Base-by-base conservation (phyloP, 2,888 invertebrate species). In the Hydroisotoma schaefferi region DNA sequence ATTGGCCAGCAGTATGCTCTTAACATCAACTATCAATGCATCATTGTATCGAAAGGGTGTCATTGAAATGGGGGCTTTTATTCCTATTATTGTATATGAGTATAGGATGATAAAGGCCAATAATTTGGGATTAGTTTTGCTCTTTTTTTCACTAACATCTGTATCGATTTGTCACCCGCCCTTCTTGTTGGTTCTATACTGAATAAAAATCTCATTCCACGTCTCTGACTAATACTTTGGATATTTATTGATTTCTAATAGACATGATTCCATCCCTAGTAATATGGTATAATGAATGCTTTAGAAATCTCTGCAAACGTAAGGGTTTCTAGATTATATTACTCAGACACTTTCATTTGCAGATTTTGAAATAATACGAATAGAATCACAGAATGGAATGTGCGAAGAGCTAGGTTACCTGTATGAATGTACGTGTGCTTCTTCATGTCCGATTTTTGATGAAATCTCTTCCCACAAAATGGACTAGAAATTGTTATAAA, bases 401-500 rank as follows among this genome's bases (percentile, higher is more conserved):
- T n/a, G n/a, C n/a, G n/a, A 10, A 10, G 8, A 15, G 33, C 8
- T 33, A 15, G 6, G 81, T 81, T 75, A 90, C 90, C 90, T 74
- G 91, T 92, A 73, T 92, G 91, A 68, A 90, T 97, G 77, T 97
- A 98, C 26, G 97, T 98, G 80, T 99, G 98, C 76, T 99, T 99
- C 82, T 98, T 99, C 98, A 98, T 98, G 79, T 99, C 98, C 55
- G 94, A 94, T 78, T 98, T 98, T 80, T 98, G 98, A 77, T 98
- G 98, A 80, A 99, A 99, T 73, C 98, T 81, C 79, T 99, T 98
- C 61, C 97, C 97, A 79, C 97, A 10, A 33, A 33, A 33, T 33
- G 15, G 15, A 10, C 15, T 33, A 33, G 33, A 33, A 33, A 33
- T 33, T 10, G 15, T 33, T 33, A 33, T 8, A 33, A 10, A 33